Percentiles rank a stretch among this genome's conserved stretches.
phyloP scores from a whole-genome alignment of 2,797 vertebrate species.

The Rhinogobio ventralis region DNA sequence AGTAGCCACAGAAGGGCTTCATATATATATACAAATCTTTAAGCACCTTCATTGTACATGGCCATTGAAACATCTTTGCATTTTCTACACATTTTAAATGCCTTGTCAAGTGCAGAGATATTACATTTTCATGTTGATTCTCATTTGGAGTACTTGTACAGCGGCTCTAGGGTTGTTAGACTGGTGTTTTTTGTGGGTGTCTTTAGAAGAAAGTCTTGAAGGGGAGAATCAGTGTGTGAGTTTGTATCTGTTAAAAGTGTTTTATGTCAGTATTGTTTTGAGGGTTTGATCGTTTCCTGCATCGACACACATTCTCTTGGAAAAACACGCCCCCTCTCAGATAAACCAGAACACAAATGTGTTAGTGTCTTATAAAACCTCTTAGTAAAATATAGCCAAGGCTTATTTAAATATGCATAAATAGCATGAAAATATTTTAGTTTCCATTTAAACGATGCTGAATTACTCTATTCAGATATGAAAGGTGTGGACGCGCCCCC shows the following conservation, averaged over 20 bases:
- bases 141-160: not conserved
- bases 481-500: slow-evolving; percentile 57
- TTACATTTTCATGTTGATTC: not conserved
- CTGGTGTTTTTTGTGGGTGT: not conserved
- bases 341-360: slow-evolving; percentile 72
- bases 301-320: slow-evolving; percentile 26
- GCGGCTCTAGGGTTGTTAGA: not conserved
- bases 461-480: slow-evolving; percentile 70
- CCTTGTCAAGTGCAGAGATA: slow-evolving; percentile 1
- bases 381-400: slow-evolving; percentile 87
- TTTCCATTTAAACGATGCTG: slow-evolving; percentile 75
- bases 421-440: slow-evolving; percentile 84
- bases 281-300: slow-evolving; percentile 26
- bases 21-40: slow-evolving; percentile 25
- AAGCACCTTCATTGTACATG: slow-evolving; percentile 38
- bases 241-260: not conserved
- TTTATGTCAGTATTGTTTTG: slow-evolving; percentile 26
- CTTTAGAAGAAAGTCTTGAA: slow-evolving; percentile 1
- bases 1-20: slow-evolving; percentile 45
- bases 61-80: slow-evolving; percentile 43
- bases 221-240: slow-evolving; percentile 14
- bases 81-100: slow-evolving; percentile 24
- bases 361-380: slow-evolving; percentile 86
- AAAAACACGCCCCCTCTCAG: not conserved
- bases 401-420: slow-evolving; percentile 87